Conservation (phyloP, 2,888 invertebrate species). For the Sialis fuliginosa region DNA sequence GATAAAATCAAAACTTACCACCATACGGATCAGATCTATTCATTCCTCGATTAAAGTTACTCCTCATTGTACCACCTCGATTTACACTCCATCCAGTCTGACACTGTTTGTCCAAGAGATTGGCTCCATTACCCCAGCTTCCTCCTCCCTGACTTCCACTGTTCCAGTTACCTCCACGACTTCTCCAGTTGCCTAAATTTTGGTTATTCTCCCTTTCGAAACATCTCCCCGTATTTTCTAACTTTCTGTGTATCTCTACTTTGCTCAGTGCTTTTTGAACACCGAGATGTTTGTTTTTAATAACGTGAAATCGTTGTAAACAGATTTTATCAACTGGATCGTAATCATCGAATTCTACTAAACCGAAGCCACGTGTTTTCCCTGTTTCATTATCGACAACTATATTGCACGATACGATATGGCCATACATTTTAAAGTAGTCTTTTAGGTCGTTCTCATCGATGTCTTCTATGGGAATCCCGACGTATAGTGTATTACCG, state of each 20-base stretch:
- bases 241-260: conserved; percentile 58
- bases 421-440: conserved; percentile 68
- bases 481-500: conserved; percentile 88
- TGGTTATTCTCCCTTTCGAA: conserved; percentile 26
- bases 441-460: conserved; percentile 76
- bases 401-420: conserved; percentile 64
- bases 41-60: conserved; percentile 40
- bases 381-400: conserved; percentile 87
- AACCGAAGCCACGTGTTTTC: conserved; percentile 89
- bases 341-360: conserved; percentile 93
- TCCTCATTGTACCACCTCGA: conserved; percentile 64
- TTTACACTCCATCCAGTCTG: conserved; percentile 27
- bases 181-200: conserved; percentile 30
- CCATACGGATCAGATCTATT: conserved; percentile 57
- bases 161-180: conserved; percentile 24
- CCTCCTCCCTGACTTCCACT: conserved; percentile 26
- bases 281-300: conserved; percentile 71
- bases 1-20: too few species aligned
- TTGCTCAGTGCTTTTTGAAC: conserved; percentile 87
- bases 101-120: conserved; percentile 30
- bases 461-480: conserved; percentile 82
- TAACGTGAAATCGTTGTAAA: conserved; percentile 61
- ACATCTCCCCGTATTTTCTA: conserved; percentile 30
- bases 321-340: conserved; percentile 94
- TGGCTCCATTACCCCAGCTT: conserved; percentile 21